Evolutionary conservation across 2,797 vertebrate species (phyloP), one percentile per base, ranked within the genome.

Genomic region (Myiotriccus ornatus): DNA sequence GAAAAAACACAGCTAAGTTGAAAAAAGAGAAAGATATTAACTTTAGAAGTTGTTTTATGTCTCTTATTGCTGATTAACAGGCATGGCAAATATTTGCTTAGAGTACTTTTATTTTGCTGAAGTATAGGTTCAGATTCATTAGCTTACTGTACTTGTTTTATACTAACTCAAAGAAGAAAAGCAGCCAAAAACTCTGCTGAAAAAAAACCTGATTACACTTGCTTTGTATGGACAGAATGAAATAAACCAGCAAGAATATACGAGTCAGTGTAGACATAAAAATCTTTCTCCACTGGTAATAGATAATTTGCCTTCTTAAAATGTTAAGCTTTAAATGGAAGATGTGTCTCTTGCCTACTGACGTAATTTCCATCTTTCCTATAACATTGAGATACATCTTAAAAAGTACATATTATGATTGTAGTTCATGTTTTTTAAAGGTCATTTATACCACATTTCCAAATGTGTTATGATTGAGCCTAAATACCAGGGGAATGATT

Each of bases 361-460:
- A 81, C 0, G 0, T 25, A 78, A 93, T 80, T 93, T 92, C 57
- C 52, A 47, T 87, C 47, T 82, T 91, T 53, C 62, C 23, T 78
- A 25, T 62, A 86, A 70, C 47, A 63, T 24, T 8, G 12, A 83
- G n/a, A 53, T 83, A 41, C 11, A 14, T 64, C 69, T 91, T 71
- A 10, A 84, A 95, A 89, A 85, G 32, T 68, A 24, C 43, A 69
- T 63, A 44, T 50, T 59, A 55, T 41, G 65, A 68, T 75, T 73
- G 55, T 11, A 86, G 30, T 49, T 84, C 35, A 24, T 69, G n/a
- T 49, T 81, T 95, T 91, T 92, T 52, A 96, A 94, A 90, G 91
- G 87, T 88, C 76, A 82, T 30, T 87, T 86, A 75, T 56, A 79
- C 64, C 85, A 75, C 43, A 79, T 69, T 91, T 81, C 44, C 30